Conservation (phyloP, 2,888 invertebrate species). For the Heliothis peltigera region DNA sequence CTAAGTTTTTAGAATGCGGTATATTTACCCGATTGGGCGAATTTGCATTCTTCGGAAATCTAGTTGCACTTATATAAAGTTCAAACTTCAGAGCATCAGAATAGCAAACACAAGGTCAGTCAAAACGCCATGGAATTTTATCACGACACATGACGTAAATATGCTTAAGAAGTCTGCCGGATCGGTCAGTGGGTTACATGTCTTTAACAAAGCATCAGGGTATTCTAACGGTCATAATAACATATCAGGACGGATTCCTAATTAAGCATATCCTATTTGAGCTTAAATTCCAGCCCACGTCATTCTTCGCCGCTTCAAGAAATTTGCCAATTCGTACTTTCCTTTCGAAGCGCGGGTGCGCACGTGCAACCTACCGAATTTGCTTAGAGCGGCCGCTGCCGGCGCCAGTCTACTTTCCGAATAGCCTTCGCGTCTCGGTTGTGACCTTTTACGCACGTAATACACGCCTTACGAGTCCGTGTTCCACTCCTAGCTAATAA, state of each 20-base stretch:
- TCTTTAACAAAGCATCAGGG: background rate
- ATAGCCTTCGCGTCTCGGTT: conserved; percentile 88
- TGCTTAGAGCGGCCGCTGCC: conserved; percentile 76
- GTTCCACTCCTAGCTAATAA: conserved; percentile 77
- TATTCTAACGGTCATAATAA: background rate
- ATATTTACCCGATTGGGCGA: too few relatives aligned
- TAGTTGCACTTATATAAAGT: too few relatives aligned
- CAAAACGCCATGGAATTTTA: background rate
- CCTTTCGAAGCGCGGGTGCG: conserved; percentile 52
- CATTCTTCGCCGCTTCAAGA: conserved; percentile 33
- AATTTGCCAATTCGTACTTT: conserved; percentile 54
- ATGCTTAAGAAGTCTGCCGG: background rate
- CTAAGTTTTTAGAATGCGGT: too few relatives aligned
- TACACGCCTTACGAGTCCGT: conserved; percentile 76
- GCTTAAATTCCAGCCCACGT: conserved; percentile 16
- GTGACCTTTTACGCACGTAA: conserved; percentile 87
- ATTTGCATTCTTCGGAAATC: too few relatives aligned
- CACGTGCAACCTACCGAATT: conserved; percentile 81
- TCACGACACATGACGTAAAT: background rate
- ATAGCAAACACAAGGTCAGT: background rate
- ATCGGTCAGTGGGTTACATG: background rate
- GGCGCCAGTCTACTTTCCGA: conserved; percentile 89
- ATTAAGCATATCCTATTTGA: background rate
- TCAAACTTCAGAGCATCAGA: background rate
- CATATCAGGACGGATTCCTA: background rate